A percentile compares a stretch with the other conserved stretches of the same genome.
Evolutionary conservation across 2,888 invertebrate genomes (phyloP).

Genomic region (Dynastes maya): DNA sequence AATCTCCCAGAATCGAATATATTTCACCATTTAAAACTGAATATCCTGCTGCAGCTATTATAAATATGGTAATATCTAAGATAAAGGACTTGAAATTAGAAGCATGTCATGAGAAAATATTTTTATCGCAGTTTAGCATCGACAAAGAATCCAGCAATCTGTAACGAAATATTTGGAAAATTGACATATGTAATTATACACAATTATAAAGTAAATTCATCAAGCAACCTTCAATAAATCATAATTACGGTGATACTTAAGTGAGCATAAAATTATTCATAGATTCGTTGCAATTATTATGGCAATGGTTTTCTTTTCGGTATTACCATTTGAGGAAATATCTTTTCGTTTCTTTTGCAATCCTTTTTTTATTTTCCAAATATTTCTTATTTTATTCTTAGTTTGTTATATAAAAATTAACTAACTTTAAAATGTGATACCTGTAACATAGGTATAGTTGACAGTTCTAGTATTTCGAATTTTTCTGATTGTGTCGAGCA

Average conservation of each 20-base stretch:
- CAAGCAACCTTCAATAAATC: constrained; percentile 27
- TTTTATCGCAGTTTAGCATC: constrained; percentile 6
- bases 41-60: constrained; percentile 6
- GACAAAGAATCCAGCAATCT: constrained; percentile 4
- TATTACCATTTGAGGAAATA: constrained; percentile 7
- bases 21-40: constrained; percentile 6
- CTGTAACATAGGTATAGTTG: constrained; percentile 64
- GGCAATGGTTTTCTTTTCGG: constrained; percentile 11
- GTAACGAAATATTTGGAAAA: constrained; percentile 48
- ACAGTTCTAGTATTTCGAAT: constrained; percentile 59
- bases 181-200: background rate
- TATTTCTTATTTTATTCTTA: constrained; percentile 34
- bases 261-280: constrained; percentile 43
- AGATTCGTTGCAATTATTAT: constrained; percentile 21
- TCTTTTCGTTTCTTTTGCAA: constrained; percentile 13
- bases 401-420: constrained; percentile 50
- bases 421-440: constrained; percentile 64
- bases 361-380: constrained; percentile 35
- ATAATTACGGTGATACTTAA: constrained; percentile 41
- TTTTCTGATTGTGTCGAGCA: constrained; percentile 48
- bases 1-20: constrained; percentile 48
- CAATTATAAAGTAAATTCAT: constrained; percentile 11
- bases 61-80: background rate
- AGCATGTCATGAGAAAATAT: background rate
- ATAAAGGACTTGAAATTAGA: constrained; percentile 11